Evolutionary conservation across 2,113 vertebrate genomes (phyloP), one percentile per base, ranked within the genome.

Genomic region (Cyrtonyx montezumae): DNA sequence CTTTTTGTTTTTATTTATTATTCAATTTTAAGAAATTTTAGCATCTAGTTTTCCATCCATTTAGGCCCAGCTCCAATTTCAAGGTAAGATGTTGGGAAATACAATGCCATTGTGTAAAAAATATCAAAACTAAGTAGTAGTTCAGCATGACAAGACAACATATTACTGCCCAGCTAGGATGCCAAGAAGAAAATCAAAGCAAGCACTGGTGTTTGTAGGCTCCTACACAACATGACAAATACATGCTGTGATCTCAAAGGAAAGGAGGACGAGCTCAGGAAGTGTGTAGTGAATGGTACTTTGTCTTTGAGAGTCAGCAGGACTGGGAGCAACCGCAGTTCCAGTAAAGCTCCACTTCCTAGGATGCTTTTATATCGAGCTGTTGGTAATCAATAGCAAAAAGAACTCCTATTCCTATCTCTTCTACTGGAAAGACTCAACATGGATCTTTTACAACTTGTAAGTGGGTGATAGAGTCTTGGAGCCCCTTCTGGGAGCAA

Each of bases 171-270:
- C 93, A 89, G 71, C 32, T 87, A 80, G 59, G 74, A 88, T 87
- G 78, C 63, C 78, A 96, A 70, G 78, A 87, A 43, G 34, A 95
- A 94, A 92, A 94, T 91, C 89, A 94, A 79, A 92, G 67, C 49
- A 79, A 92, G 55, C 23, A 13, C 28, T 56, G 63, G 45, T 36
- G 46, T 83, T 32, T 30, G 46, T n/a, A 93, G 83, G 8, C 17
- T 87, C 46, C 67, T 66, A 75, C 32, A 77, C 62, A 73, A 84
- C 49, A 70, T 46, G 71, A 92, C 45, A 89, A 89, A 95, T 78
- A 75, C 59, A 26, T 2, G 3, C 3, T 30, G 26, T 91, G 79
- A 85, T 87, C 81, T 91, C 74, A 66, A 61, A 84, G 75, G 84
- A 77, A 90, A 75, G 69, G 80, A 86, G 30, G 66, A 86, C 26